These are phyloP conservation scores for Streblospio benedicti DNA, from an alignment of 1,140 invertebrate species.

Conservation along the genomic window DNA sequence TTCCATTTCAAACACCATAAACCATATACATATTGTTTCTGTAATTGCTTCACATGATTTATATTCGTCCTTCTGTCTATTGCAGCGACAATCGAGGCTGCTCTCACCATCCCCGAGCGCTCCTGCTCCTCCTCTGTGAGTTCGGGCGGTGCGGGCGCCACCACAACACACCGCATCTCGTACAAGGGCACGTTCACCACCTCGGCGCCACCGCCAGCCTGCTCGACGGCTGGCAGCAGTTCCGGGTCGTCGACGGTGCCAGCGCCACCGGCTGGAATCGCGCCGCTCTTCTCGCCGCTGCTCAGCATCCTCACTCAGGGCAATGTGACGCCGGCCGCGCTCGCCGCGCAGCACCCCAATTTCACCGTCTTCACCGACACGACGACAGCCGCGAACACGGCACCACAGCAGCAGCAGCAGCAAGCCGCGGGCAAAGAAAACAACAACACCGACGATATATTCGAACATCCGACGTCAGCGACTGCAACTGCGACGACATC, in stretches of 20 bases:
- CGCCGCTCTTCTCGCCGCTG: constrained; percentile 30
- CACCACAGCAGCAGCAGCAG: too few relatives aligned
- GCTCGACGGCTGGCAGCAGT: constrained; percentile 24
- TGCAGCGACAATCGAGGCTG: constrained; percentile 33
- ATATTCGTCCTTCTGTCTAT: too few relatives aligned
- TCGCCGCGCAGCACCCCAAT: constrained; percentile 2
- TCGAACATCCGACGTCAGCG: too few relatives aligned
- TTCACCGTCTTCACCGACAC: not conserved
- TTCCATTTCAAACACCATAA: too few relatives aligned
- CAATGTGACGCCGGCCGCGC: not conserved
- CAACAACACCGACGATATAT: too few relatives aligned
- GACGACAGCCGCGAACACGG: too few relatives aligned
- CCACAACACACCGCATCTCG: constrained; percentile 36
- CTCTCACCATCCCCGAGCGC: constrained; percentile 35
- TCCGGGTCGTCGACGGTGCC: constrained; percentile 10
- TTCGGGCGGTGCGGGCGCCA: constrained; percentile 11
- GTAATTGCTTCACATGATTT: too few relatives aligned
- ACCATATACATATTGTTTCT: too few relatives aligned
- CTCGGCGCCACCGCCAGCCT: constrained; percentile 23
- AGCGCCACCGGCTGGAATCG: not conserved
- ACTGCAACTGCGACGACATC: too few relatives aligned
- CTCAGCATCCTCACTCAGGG: constrained; percentile 34
- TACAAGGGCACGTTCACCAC: constrained; percentile 46
- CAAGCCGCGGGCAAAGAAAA: too few relatives aligned
- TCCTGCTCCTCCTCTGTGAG: constrained; percentile 20